Base-by-base conservation (phyloP, 2,797 vertebrate species). In the Graptemys geographica region DNA sequence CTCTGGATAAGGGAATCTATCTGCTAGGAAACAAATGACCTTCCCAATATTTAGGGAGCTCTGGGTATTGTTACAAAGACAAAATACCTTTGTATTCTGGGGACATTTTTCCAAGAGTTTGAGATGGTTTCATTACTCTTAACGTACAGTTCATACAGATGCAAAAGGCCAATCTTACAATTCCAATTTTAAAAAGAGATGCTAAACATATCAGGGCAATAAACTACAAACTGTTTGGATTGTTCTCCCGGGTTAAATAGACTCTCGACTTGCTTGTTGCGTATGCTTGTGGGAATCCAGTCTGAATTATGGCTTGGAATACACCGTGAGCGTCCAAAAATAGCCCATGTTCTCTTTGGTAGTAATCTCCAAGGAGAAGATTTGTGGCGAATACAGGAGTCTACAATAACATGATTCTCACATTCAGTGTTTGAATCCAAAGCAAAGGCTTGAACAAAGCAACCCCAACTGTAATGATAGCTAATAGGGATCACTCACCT, bases 1-100 rank as follows among this genome's bases (percentile, higher is more conserved):
- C 97, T 90, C 52, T 79, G 97, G 97, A 94, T 89, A 52, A 94
- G 92, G 96, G 97, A 96, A 97, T 96, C 95, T 94, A 96, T 97
- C 96, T 96, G 91, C 96, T 95, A 88, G 96, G 96, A 97, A 97
- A 97, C 95, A 96, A 97, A 97, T 91, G 94, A 97, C 97, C 96
- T 96, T 95, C 95, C 94, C 88, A 83, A 86, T 85, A 88, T 93
- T 96, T 93, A 78, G 51, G 96, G 97, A 94, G 96, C 93, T 97
- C 97, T 97, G 97, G 87, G 96, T 95, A 95, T 96, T 96, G 96
- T 97, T 96, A 96, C 5, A 0, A 96, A 96, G 95, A 96, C 94
- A 96, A 97, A 96, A 97, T 78, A 94, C 94, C 95, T 97, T n/a
- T n/a, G n/a, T n/a, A n/a, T n/a, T n/a, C n/a, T n/a, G n/a, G n/a